Percentiles rank a stretch among this genome's conserved stretches.
These are phyloP conservation scores for Cuculus canorus DNA, from an alignment of 2,797 vertebrate species.

Conservation along the genomic window DNA sequence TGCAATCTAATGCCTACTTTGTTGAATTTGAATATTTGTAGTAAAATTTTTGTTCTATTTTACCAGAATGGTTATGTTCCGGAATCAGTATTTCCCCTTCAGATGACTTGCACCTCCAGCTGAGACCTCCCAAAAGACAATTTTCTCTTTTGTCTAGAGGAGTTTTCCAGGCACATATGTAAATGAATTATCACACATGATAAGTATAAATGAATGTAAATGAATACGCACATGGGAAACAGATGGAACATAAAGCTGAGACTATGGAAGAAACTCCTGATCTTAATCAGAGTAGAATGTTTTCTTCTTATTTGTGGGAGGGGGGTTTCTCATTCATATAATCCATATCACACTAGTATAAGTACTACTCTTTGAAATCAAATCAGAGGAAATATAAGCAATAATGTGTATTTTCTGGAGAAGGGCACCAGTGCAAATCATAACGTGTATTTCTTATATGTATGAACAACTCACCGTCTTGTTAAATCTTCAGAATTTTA, in stretches of 20 bases:
- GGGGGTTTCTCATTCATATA: neutral
- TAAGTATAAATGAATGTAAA: too few species aligned
- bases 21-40: neutral
- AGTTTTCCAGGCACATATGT: neutral
- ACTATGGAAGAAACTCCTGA: neutral
- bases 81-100: neutral
- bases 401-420: neutral
- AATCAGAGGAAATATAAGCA: neutral
- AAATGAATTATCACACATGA: neutral
- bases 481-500: neutral
- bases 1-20: neutral
- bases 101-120: neutral
- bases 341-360: rapidly evolving
- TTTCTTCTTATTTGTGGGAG: neutral
- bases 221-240: neutral
- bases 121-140: neutral
- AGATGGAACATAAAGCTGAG: neutral
- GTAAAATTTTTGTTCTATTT: neutral
- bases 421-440: neutral
- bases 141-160: neutral
- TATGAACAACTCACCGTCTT: neutral
- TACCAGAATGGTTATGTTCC: neutral
- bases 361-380: neutral
- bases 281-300: neutral
- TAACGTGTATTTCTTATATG: neutral